Percentiles rank a stretch among this genome's conserved stretches.
Conservation (phyloP, 92 coral and sea anemone genomes). For the Montipora capitata region DNA sequence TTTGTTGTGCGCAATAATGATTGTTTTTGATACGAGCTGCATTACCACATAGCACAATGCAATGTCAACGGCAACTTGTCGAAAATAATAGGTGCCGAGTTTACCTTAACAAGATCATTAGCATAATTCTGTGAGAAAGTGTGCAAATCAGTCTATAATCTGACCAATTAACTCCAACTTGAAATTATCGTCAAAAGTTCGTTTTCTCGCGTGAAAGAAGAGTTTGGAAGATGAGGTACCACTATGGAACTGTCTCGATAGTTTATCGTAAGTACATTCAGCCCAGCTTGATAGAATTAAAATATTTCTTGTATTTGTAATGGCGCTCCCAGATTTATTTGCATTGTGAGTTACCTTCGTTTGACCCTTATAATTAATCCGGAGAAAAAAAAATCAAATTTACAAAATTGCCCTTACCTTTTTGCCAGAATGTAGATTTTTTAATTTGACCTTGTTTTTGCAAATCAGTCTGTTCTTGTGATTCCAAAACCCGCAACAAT, state of each 20-base stretch:
- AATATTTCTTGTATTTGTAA: no score
- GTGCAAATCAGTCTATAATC: neutral
- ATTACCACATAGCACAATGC: neutral
- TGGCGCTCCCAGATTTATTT: neutral
- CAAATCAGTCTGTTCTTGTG: no score
- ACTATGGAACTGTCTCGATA: no score
- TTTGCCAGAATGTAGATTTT: no score
- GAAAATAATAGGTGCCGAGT: neutral
- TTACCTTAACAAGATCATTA: neutral
- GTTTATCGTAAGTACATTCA: no score
- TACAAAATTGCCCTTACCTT: no score
- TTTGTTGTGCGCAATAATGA: neutral
- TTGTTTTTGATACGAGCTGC: neutral
- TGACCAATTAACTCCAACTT: neutral
- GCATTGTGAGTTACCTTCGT: neutral
- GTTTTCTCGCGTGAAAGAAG: neutral
- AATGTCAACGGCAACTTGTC: neutral
- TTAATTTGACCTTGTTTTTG: no score
- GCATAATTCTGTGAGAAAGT: neutral
- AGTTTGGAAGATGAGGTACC: neutral
- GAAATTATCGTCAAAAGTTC: neutral
- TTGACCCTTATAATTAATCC: no score
- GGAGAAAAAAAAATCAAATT: no score
- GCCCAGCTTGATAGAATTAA: no score
- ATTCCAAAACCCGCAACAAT: neutral